Base-by-base conservation (phyloP, 2,888 invertebrate genomes). In the Clepsis dumicolana region DNA sequence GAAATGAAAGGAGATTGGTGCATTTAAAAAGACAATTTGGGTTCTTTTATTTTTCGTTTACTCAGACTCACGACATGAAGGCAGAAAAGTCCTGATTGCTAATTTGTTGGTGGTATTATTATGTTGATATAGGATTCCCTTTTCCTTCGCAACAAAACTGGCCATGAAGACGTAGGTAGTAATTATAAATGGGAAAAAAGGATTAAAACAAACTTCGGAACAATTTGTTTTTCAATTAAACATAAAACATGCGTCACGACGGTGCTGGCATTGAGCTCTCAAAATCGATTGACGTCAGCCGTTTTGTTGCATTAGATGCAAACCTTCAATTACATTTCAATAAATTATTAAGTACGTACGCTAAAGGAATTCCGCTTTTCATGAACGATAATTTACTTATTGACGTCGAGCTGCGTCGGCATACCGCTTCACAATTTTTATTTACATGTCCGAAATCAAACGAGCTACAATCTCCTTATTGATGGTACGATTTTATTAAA, bases 281-380 rank as follows among this genome's bases (percentile, higher is more conserved):
- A 70, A 59, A 62, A 50, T 21, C 38, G 52, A 72, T 64, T 70
- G 70, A 72, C 71, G 69, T 57, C 64, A 60, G 60, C 21, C 62
- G 52, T 71, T 63, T 63, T 59, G 65, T 66, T 71, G 60, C 62
- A 62, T 56, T 70, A 53, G 24, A 38, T 67, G 24, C 57, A 66
- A 59, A 61, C 71, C 70, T 71, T 71, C 70, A 64, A 71, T 67
- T 65, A 70, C 38, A 62, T 52, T 70, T 70, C 62, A 63, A 66
- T 52, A 65, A 48, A 66, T 67, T 65, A 71, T 66, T 56, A 66
- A 71, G 69, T 70, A 73, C 54, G 29, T 27, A 52, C 35, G 50
- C 63, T 50, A 59, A 66, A 64, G 64, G 63, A 65, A 68, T 65
- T 68, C 70, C 64, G 64, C 72, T 70, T 73, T 70, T 70, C 62